A percentile compares a stretch with the other conserved stretches of the same genome.
These are phyloP conservation scores for Porphyrio hochstetteri DNA, from an alignment of 2,113 vertebrate genomes.

Conservation along the genomic window DNA sequence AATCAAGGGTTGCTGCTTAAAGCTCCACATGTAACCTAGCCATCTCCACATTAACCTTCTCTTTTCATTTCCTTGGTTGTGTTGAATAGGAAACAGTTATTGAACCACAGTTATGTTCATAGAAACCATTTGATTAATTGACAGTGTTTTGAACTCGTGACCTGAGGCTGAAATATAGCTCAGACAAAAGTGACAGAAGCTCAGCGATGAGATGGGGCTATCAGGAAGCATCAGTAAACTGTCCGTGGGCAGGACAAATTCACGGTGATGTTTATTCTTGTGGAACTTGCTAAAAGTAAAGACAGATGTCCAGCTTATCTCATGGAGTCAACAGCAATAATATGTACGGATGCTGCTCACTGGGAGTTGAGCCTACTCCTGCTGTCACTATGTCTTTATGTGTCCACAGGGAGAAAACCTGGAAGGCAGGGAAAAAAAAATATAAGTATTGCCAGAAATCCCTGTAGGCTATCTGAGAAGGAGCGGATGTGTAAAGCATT, in stretches of 20 bases:
- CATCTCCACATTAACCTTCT: background rate
- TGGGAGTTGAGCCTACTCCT: slow-evolving; percentile 1
- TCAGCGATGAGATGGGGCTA: background rate
- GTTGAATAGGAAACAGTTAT: slow-evolving; percentile 10
- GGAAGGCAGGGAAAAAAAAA: background rate
- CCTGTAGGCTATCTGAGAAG: slow-evolving; percentile 37
- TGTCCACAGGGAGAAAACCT: slow-evolving; percentile 38
- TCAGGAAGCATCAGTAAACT: slow-evolving; percentile 8
- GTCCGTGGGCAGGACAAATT: background rate
- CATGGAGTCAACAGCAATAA: slow-evolving; percentile 32
- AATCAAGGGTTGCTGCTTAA: slow-evolving; percentile 1
- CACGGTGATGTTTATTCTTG: slow-evolving; percentile 27
- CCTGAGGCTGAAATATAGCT: slow-evolving; percentile 23
- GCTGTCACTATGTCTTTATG: slow-evolving; percentile 57
- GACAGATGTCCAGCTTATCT: slow-evolving; percentile 51
- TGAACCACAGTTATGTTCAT: slow-evolving; percentile 14
- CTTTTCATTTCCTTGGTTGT: slow-evolving; percentile 32
- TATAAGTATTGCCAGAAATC: slow-evolving; percentile 17
- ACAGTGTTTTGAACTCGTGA: slow-evolving; percentile 34
- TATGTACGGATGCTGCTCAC: background rate
- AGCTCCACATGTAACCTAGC: background rate
- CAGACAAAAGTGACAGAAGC: slow-evolving; percentile 37
- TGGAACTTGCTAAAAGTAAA: slow-evolving; percentile 42
- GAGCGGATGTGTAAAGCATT: slow-evolving; percentile 59
- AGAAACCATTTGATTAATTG: slow-evolving; percentile 51